A percentile compares a stretch with the other conserved stretches of the same genome.
phyloP scores from a whole-genome alignment of 2,888 invertebrate species.

The Stictocephala bisonia region DNA sequence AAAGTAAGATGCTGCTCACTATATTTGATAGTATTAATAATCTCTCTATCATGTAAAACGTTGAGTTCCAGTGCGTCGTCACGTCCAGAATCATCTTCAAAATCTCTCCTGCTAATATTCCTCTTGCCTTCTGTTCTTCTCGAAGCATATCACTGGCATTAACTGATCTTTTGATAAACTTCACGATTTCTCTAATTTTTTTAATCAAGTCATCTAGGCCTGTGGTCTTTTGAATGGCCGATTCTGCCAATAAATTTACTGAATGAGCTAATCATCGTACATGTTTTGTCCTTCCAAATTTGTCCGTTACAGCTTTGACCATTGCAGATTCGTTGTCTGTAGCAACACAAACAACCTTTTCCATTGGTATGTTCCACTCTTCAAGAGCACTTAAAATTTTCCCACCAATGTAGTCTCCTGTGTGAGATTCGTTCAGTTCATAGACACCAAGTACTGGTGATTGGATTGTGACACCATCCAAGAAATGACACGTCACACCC shows the following conservation, averaged over 20 bases:
- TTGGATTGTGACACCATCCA: constrained; percentile 8
- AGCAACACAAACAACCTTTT: neutral
- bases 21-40: neutral
- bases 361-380: neutral
- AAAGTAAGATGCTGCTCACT: constrained; percentile 11
- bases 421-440: constrained; percentile 20
- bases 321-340: constrained; percentile 29
- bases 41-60: constrained; percentile 15
- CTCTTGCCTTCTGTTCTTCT: neutral
- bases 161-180: constrained; percentile 16
- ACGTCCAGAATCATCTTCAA: constrained; percentile 16
- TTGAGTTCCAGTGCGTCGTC: constrained; percentile 20
- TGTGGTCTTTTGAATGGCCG: neutral
- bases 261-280: constrained; percentile 15
- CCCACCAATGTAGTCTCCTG: neutral
- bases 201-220: neutral
- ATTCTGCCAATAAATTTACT: constrained; percentile 15
- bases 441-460: constrained; percentile 16
- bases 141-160: neutral
- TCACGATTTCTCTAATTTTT: constrained; percentile 16
- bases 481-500: constrained; percentile 17
- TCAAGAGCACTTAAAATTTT: neutral
- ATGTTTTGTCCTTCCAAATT: constrained; percentile 12
- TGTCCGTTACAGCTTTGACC: constrained; percentile 2
- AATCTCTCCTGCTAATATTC: constrained; percentile 7